Base-by-base conservation (phyloP, 1,140 invertebrate species). In the Condylostylus longicornis region DNA sequence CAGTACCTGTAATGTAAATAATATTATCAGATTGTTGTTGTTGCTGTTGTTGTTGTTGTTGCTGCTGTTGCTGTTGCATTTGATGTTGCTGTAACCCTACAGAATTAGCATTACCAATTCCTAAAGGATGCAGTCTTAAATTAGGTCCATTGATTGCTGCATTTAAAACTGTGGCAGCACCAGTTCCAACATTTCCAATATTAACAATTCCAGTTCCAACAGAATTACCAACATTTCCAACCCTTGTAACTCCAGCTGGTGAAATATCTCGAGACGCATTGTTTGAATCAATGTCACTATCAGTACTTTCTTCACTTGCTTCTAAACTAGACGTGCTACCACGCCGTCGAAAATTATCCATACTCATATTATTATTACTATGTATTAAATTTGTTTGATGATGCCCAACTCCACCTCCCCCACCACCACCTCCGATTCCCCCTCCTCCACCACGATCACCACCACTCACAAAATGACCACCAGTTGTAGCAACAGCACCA, bases 221-320 rank as follows among this genome's bases (percentile, higher is more conserved):
- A 7, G 23, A 8, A 25, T n/a, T n/a, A n/a, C n/a, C n/a, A n/a
- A n/a, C n/a, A n/a, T n/a, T 13, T 13, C 10, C 29, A 13, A 13
- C 13, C 15, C 10, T 6, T 31, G 29, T 6, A 10, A 31, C 29
- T 6, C 29, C 29, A 17, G 29, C 15, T 31, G 29, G 29, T 17
- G 29, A 31, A 7, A 31, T 31, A 17, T 31, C 29, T 17, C 29
- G 29, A 8, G 29, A 31, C n/a, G n/a, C n/a, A n/a, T n/a, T n/a
- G n/a, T 27, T 33, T 25, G 15, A 42, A 8, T 49, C 48, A 28
- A 48, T 42, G 31, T 59, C 56, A 33, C 56, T 53, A 43, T 60
- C 57, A 48, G 56, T 60, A 45, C 57, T 60, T 19, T 60, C 57
- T 39, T 60, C 57, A 8, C 53, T 55, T 35, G 59, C 52, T 29